Evolutionary conservation across 2,113 vertebrate genomes (phyloP), one percentile per base, ranked within the genome.

Genomic region (Casuarius casuarius): DNA sequence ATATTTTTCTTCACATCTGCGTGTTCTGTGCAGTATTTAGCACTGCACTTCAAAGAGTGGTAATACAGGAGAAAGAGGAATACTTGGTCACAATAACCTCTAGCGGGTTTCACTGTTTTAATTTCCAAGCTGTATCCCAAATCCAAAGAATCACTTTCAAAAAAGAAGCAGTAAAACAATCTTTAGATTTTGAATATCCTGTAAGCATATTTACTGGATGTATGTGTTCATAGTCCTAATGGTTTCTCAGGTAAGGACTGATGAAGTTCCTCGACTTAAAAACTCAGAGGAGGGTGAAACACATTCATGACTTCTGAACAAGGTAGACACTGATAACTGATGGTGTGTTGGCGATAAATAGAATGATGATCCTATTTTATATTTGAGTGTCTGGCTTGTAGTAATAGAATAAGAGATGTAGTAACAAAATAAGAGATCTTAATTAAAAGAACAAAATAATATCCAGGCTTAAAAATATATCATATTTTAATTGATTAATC

Each of bases 241-340:
- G 54, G 38, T 85, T 87, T 94, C 59, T 65, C 10, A 16, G 28
- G 23, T 76, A 7, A 52, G 38, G 54, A 38, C 16, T 79, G 35
- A 73, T 79, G 44, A 48, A 35, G 1, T 1, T 44, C 49, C 10
- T 12, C 52, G 23, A 66, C 16, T 75, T 84, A 19, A 73, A 52
- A 6, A 17, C 29, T 52, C 58, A 85, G 25, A 21, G 67, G 26
- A 28, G 31, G 67, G 7, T 66, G 33, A 59, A 77, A 89, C 13
- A 20, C 0, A 0, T 75, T 51, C 5, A 1, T 52, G 38, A 49
- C 38, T 78, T 86, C 12, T 8, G 20, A 71, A 42, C 51, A n/a
- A 61, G 10, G 10, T 72, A 28, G 88, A n/a, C 51, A 15, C 76
- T 67, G 42, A 2, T 80, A 70, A 67, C 67, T 29, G 4, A 12